Conservation (phyloP, 1,140 invertebrate genomes). For the Campoletis sonorensis region DNA sequence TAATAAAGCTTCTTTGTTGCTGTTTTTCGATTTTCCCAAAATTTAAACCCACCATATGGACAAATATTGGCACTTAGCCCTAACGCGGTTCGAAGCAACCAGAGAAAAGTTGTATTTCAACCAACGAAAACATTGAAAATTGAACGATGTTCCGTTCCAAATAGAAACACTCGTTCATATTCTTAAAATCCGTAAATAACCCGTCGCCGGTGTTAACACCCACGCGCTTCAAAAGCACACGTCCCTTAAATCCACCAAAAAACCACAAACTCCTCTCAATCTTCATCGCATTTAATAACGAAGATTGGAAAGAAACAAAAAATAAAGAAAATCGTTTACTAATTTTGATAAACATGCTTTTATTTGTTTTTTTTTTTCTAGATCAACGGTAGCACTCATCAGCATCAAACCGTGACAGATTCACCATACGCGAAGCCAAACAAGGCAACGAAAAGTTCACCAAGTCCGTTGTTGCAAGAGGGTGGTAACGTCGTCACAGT, state of each 20-base stretch:
- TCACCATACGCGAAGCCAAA: slow-evolving; percentile 85
- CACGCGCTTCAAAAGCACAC: slow-evolving; percentile 38
- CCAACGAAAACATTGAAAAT: neutral
- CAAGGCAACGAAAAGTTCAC: slow-evolving; percentile 77
- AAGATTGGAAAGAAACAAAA: slow-evolving; percentile 5
- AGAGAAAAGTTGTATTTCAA: neutral
- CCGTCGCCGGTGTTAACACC: neutral
- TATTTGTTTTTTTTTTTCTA: slow-evolving; percentile 60
- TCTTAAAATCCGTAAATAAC: neutral
- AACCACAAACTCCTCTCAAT: slow-evolving; percentile 19
- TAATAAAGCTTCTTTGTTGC: neutral
- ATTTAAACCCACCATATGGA: neutral
- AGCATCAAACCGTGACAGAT: slow-evolving; percentile 81
- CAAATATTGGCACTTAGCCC: neutral
- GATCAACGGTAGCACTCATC: slow-evolving; percentile 79
- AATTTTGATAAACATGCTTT: neutral
- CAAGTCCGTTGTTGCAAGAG: slow-evolving; percentile 67
- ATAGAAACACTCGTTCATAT: neutral
- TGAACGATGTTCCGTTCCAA: too few species aligned
- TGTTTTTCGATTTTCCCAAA: too few species aligned
- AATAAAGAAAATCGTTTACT: neutral
- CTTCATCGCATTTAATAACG: slow-evolving; percentile 37
- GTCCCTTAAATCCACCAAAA: slow-evolving; percentile 1
- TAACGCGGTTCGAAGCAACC: neutral
- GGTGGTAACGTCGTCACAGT: slow-evolving; percentile 17